Evolutionary conservation across 2,888 invertebrate genomes (phyloP).

Genomic region (Clunio marinus): DNA sequence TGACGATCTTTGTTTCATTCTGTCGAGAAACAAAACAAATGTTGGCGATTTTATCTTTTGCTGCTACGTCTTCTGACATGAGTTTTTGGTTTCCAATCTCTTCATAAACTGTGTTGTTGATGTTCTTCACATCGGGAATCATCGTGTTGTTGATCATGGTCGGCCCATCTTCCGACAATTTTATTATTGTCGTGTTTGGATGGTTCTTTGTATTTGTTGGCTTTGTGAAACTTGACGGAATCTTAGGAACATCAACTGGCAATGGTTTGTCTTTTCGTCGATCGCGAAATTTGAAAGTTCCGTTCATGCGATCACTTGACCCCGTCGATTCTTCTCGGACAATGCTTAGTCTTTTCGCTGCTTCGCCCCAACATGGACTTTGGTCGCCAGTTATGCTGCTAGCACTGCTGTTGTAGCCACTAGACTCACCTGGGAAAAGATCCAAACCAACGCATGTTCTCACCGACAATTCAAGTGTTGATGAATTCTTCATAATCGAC

Average conservation of each 20-base stretch:
- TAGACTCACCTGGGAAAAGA: slow-evolving; percentile 75
- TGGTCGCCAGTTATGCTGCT: slow-evolving; percentile 74
- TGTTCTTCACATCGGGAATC: slow-evolving; percentile 43
- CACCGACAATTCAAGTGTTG: slow-evolving; percentile 70
- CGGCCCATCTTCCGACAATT: slow-evolving; percentile 62
- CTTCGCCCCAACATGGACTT: slow-evolving; percentile 63
- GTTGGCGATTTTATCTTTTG: slow-evolving; percentile 50
- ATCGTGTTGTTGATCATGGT: slow-evolving; percentile 65
- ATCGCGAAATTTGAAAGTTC: slow-evolving; percentile 36
- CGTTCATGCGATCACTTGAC: slow-evolving; percentile 21
- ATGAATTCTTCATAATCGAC: slow-evolving; percentile 71
- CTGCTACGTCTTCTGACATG: not conserved
- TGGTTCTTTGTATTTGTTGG: not conserved
- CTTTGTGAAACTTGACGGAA: slow-evolving; percentile 46
- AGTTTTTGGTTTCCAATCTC: not conserved
- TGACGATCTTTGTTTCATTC: slow-evolving; percentile 61
- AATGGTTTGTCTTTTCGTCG: slow-evolving; percentile 51
- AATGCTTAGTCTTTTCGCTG: slow-evolving; percentile 62
- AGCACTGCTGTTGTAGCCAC: slow-evolving; percentile 80
- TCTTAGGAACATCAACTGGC: slow-evolving; percentile 53
- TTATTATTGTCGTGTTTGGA: slow-evolving; percentile 68
- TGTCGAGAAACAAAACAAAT: slow-evolving; percentile 52
- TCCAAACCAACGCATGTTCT: slow-evolving; percentile 75
- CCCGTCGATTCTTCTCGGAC: slow-evolving; percentile 62
- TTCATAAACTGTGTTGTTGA: not conserved